Base-by-base conservation (phyloP, 2,113 vertebrate species). In the Platycercus adscitus region DNA sequence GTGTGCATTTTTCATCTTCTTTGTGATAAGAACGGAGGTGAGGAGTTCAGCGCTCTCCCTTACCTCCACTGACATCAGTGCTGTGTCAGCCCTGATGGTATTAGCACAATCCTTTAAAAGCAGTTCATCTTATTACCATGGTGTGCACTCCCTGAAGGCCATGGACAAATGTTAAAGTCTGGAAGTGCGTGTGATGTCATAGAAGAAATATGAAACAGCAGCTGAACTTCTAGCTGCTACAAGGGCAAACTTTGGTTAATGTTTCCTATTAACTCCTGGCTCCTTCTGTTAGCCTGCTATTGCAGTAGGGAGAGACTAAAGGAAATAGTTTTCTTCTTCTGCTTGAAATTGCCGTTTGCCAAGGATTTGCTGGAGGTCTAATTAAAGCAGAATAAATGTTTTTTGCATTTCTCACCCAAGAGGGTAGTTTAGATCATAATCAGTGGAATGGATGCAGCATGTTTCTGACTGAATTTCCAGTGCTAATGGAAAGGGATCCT, bases 361-460 rank as follows among this genome's bases (percentile, higher is more conserved):
- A 63, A 81, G 63, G 65, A 70, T 85, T 89, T 91, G 24, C 66
- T 89, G 41, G 41, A 81, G 79, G 53, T 71, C 89, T 95, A 97
- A 95, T 96, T 97, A 95, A 93, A 92, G 24, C 77, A 95, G 63
- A 95, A 96, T 91, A 90, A 95, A 94, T 91, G 79, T 58, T 78
- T 95, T 95, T 95, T 89, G 76, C 64, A 72, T 95, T 96, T 94
- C 64, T 96, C 31, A 79, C 85, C 78, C 69, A 60, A 83, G 91
- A 97, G 80, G 14, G 28, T 81, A 66, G 26, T 94, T 96, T 76
- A 86, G 79, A 88, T 96, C 82, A 77, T 53, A 96, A 94, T 95
- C 95, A 81, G 49, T 80, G 43, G 47, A 94, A 95, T 65, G 73
- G 93, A 86, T 90, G 49, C 65, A 92, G 26, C 33, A 7, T 65